Percentiles rank a stretch among this genome's conserved stretches.
These are phyloP conservation scores for Salticus scenicus DNA, from an alignment of 2,888 invertebrate species.

Conservation along the genomic window DNA sequence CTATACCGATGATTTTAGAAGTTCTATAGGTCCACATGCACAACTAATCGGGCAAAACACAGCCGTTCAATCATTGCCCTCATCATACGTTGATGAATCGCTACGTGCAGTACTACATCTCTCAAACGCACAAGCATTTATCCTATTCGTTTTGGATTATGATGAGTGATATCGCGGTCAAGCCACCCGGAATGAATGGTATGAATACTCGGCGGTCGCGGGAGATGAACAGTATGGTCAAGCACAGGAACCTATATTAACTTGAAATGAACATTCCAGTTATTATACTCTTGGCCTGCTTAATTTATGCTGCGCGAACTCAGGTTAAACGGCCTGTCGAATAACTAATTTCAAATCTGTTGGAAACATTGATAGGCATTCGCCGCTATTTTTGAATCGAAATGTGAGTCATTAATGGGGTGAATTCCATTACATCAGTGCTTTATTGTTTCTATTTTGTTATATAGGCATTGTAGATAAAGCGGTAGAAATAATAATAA, in stretches of 20 bases:
- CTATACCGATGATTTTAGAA: constrained; percentile 12
- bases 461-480: no score
- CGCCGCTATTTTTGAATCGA: no score
- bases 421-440: no score
- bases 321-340: background rate
- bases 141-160: constrained; percentile 1
- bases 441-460: no score
- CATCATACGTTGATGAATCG: constrained; percentile 4
- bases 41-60: background rate
- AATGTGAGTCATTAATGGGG: no score
- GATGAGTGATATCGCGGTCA: constrained; percentile 12
- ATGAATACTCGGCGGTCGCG: background rate
- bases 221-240: constrained; percentile 5
- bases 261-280: no score
- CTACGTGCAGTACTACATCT: background rate
- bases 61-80: background rate
- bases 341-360: no score
- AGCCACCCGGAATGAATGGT: constrained; percentile 11
- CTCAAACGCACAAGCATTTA: constrained; percentile 7
- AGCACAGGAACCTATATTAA: background rate
- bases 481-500: no score
- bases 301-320: background rate
- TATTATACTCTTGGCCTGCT: background rate
- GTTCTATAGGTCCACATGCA: constrained; percentile 6
- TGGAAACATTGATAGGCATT: no score